Evolutionary conservation across 2,113 vertebrate genomes (phyloP).

Genomic region (Lasiurus cinereus): DNA sequence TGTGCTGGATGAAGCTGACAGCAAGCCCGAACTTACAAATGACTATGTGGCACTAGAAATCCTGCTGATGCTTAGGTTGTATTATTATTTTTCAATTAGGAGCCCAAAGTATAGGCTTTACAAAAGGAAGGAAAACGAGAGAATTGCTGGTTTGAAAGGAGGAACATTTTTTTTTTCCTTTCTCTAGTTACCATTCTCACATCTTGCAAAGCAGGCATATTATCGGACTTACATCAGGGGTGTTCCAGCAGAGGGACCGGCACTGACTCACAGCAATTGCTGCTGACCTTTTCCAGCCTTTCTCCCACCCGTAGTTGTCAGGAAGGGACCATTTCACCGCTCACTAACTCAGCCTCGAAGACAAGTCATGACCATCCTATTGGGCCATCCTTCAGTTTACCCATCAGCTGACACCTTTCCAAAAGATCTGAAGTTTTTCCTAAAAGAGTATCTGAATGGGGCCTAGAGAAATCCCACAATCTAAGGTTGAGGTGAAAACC

Average conservation of each 20-base stretch:
- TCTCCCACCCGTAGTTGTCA: constrained; percentile 43
- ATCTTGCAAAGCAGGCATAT: constrained; percentile 77
- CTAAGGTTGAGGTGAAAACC: constrained; percentile 49
- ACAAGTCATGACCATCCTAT: constrained; percentile 10
- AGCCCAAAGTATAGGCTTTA: constrained; percentile 76
- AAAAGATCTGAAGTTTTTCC: constrained; percentile 53
- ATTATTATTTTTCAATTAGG: constrained; percentile 83
- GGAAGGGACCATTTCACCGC: constrained; percentile 45
- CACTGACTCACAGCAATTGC: constrained; percentile 77
- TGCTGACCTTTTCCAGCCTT: constrained; percentile 77
- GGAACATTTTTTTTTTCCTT: constrained; percentile 75
- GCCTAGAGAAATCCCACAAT: background rate
- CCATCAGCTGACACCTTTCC: constrained; percentile 46
- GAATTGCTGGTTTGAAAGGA: constrained; percentile 72
- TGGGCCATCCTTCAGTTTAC: constrained; percentile 10
- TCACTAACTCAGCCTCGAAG: constrained; percentile 50
- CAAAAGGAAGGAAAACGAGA: constrained; percentile 59
- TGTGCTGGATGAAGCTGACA: constrained; percentile 42
- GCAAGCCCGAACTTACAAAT: constrained; percentile 75
- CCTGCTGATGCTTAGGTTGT: constrained; percentile 63
- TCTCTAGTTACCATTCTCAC: constrained; percentile 75
- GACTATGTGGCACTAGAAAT: constrained; percentile 56
- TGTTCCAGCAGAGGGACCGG: constrained; percentile 66
- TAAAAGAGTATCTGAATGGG: constrained; percentile 24
- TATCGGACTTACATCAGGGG: constrained; percentile 76